Percentiles rank a stretch among this genome's conserved stretches.
Evolutionary conservation across 2,888 invertebrate species (phyloP).

Genomic region (Epinotia nisella): DNA sequence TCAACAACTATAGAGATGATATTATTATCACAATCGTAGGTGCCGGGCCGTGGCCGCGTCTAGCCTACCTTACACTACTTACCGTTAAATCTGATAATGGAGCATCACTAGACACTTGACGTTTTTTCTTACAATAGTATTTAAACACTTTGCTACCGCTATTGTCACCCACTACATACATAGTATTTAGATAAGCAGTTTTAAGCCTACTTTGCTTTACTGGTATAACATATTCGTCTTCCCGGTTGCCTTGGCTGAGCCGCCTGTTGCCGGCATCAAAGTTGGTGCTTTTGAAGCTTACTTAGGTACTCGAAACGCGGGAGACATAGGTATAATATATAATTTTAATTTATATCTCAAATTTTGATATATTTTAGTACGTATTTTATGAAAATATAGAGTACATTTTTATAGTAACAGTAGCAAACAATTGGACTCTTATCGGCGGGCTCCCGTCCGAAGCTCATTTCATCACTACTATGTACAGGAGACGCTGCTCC

Average conservation of each 20-base stretch:
- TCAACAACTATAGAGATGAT: conserved; percentile 52
- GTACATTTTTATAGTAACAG: conserved; percentile 36
- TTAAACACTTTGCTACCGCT: conserved; percentile 37
- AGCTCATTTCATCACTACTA: conserved; percentile 33
- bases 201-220: conserved; percentile 11
- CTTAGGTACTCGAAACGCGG: conserved; percentile 22
- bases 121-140: conserved; percentile 17
- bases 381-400: conserved; percentile 42
- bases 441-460: conserved; percentile 38
- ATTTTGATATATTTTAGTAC: conserved; percentile 40
- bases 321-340: conserved; percentile 19
- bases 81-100: conserved; percentile 23
- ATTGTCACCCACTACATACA: conserved; percentile 42
- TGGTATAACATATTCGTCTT: conserved; percentile 9
- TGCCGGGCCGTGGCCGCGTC: conserved; percentile 27
- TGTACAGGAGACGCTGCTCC: neutral
- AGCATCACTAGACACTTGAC: conserved; percentile 21
- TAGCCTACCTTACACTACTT: conserved; percentile 20
- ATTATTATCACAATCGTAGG: conserved; percentile 49
- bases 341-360: conserved; percentile 30
- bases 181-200: conserved; percentile 16
- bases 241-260: neutral
- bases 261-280: neutral
- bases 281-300: conserved; percentile 35
- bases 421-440: conserved; percentile 44